Evolutionary conservation across 2,113 vertebrate genomes (phyloP).

Genomic region (Sceloporus undulatus): DNA sequence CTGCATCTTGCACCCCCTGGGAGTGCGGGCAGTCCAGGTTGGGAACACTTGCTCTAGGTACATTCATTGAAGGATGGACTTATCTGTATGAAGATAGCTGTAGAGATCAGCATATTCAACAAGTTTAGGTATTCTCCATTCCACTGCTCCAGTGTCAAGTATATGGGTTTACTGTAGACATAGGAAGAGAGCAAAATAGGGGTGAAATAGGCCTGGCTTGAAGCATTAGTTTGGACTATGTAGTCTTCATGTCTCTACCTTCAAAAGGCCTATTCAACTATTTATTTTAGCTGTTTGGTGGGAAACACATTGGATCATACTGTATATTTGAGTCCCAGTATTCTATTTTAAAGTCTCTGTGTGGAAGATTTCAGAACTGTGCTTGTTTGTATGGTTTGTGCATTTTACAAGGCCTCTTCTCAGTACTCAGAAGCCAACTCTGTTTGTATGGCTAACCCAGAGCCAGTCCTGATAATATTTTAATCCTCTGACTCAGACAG

Average conservation of each 20-base stretch:
- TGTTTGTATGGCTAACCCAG: conserved; percentile 35
- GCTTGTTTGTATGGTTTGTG: conserved; percentile 57
- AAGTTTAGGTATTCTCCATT: too few species aligned
- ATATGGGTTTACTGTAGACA: too few species aligned
- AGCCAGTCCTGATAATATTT: conserved; percentile 51
- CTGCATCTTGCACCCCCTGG: too few species aligned
- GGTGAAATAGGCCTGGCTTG: neutral
- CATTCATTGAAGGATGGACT: too few species aligned
- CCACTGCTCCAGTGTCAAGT: too few species aligned
- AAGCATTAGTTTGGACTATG: neutral
- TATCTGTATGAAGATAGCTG: too few species aligned
- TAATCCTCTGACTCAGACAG: conserved; percentile 24
- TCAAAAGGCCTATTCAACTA: neutral
- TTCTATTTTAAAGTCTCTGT: neutral
- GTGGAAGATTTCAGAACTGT: conserved; percentile 55
- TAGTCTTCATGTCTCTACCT: neutral
- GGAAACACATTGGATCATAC: conserved; percentile 50
- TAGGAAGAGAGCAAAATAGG: too few species aligned
- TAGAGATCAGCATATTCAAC: too few species aligned
- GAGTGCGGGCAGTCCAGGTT: too few species aligned
- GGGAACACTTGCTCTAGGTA: too few species aligned
- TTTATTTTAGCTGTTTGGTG: conserved; percentile 53
- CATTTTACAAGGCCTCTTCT: conserved; percentile 64
- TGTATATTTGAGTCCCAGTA: conserved; percentile 44
- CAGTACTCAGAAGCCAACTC: conserved; percentile 42